Percentiles rank a stretch among this genome's conserved stretches.
These are phyloP conservation scores for Podarcis cretensis DNA, from an alignment of 2,113 vertebrate species.

Conservation along the genomic window DNA sequence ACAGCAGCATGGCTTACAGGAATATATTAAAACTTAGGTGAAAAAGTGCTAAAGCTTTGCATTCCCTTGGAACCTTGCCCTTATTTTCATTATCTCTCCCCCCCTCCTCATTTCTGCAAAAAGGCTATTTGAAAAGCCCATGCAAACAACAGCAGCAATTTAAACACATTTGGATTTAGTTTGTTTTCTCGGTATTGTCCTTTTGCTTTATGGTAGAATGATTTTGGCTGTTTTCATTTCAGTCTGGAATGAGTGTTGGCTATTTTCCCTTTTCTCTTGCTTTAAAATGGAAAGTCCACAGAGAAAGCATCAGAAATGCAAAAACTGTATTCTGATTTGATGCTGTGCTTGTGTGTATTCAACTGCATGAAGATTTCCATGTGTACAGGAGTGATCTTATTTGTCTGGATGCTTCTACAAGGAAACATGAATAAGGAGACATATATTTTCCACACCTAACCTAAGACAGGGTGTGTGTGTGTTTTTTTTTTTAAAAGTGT, in stretches of 20 bases:
- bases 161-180: constrained; percentile 59
- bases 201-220: constrained; percentile 53
- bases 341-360: not conserved
- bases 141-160: constrained; percentile 46
- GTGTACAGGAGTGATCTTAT: not conserved
- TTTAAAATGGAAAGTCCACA: constrained; percentile 43
- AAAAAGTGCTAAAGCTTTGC: constrained; percentile 32
- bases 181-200: constrained; percentile 53
- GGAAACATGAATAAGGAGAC: not conserved
- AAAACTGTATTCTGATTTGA: constrained; percentile 43
- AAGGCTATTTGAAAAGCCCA: constrained; percentile 35
- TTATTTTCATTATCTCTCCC: constrained; percentile 20
- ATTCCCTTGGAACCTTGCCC: constrained; percentile 13
- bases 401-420: constrained; percentile 6
- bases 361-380: not conserved
- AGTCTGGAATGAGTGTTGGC: constrained; percentile 40
- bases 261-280: constrained; percentile 41
- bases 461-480: not conserved
- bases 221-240: constrained; percentile 67
- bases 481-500: not conserved
- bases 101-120: not conserved
- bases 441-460: not conserved
- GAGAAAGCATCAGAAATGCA: constrained; percentile 40
- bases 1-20: not conserved
- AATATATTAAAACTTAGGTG: constrained; percentile 20